Percentiles rank a stretch among this genome's conserved stretches.
phyloP scores from a whole-genome alignment of 2,113 vertebrate genomes.

The Hydrolagus affinis region DNA sequence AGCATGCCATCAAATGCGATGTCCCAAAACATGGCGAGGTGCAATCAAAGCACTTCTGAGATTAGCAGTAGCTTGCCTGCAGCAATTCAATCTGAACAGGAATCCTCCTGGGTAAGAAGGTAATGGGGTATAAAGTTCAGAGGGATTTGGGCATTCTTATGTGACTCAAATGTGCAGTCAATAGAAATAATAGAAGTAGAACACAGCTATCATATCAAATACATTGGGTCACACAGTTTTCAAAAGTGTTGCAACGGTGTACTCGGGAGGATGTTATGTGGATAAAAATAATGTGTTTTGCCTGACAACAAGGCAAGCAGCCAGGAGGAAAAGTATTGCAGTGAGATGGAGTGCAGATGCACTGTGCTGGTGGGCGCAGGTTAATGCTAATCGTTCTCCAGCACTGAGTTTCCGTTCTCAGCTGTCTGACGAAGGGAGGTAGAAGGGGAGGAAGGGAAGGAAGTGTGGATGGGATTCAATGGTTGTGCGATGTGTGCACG shows the following conservation, averaged over 20 bases:
- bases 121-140: not conserved
- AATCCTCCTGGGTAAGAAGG: not conserved
- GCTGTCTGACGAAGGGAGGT: not conserved
- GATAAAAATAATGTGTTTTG: too few relatives aligned
- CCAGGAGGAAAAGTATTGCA: too few relatives aligned
- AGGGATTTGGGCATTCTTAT: not conserved
- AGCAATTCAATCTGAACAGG: not conserved
- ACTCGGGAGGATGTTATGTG: not conserved
- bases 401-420: not conserved
- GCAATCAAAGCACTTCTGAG: slow-evolving; percentile 9
- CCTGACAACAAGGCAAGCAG: too few relatives aligned
- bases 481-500: too few relatives aligned
- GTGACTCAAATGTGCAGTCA: not conserved
- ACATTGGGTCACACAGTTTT: not conserved
- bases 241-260: not conserved
- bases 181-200: not conserved
- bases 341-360: too few relatives aligned
- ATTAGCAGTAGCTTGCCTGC: slow-evolving; percentile 1
- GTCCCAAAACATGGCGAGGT: not conserved
- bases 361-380: not conserved
- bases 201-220: not conserved
- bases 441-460: not conserved
- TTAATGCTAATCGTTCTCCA: not conserved
- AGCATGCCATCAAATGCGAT: not conserved
- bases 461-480: too few relatives aligned